Evolutionary conservation across 1,140 invertebrate species (phyloP), one percentile per base, ranked within the genome.

Genomic region (Drosophila ananassae): DNA sequence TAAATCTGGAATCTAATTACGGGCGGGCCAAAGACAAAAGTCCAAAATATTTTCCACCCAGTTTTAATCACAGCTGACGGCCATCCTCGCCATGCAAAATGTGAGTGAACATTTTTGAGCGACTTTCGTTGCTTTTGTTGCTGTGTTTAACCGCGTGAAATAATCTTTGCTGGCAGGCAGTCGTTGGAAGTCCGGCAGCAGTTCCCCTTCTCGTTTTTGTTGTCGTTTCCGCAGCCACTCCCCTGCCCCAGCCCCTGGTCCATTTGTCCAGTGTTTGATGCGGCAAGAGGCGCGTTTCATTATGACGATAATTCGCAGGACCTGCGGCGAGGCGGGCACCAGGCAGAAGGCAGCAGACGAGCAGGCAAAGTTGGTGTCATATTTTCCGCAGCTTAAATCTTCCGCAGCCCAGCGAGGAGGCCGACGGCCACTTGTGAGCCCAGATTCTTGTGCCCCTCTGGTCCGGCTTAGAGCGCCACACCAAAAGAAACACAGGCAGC

Each of bases 381-480:
- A 89, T 89, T 89, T 89, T 89, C 84, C 79, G 84, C 79, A 89
- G 83, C 83, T 89, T 89, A 83, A 79, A 83, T 77, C 77, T 89
- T 74, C 82, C 77, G 66, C 72, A 77, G 57, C 56, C 51, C 30
- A n/a, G 30, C 9, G 5, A 7, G 17, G 7, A 34, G 39, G 30
- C 46, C 60, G 56, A 55, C 82, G 79, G 73, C 73, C 77, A 84
- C 77, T 84, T 84, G 57, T 48, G 48, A 37, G 63, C 48, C 47
- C 58, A 46, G 46, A 37, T 52, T 71, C 77, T 24, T 47, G 41
- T 44, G 48, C n/a, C 47, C 53, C 61, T 17, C 44, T 62, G 34
- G 47, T 52, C 64, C 63, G 44, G 66, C 66, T 69, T 47, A 47
- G 10, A 41, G 47, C 9, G 44, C 39, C 50, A 44, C 34, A 28